Conservation (phyloP, 2,888 invertebrate genomes). For the Agrotis exclamationis region DNA sequence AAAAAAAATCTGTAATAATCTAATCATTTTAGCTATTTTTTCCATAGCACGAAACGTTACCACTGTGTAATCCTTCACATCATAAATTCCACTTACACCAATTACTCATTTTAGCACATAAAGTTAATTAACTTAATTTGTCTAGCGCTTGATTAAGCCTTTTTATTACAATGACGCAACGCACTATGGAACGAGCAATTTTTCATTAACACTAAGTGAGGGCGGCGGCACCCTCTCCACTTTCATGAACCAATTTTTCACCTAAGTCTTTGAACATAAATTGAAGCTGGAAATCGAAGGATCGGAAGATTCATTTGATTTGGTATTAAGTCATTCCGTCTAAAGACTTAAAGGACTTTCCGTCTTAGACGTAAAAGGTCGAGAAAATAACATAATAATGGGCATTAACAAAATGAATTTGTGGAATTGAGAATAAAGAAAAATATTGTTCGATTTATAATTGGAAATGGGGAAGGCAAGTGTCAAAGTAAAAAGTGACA, state of each 20-base stretch:
- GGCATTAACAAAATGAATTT: constrained; percentile 15
- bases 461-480: too few relatives aligned
- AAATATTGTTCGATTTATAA: background rate
- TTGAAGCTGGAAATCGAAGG: constrained; percentile 20
- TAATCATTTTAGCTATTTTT: too few relatives aligned
- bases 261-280: constrained; percentile 8
- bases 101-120: constrained; percentile 35
- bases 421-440: background rate
- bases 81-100: constrained; percentile 41
- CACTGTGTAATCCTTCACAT: background rate
- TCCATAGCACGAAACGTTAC: too few relatives aligned
- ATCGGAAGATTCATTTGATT: constrained; percentile 19
- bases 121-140: constrained; percentile 46
- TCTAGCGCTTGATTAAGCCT: constrained; percentile 39
- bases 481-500: too few relatives aligned
- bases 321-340: constrained; percentile 19
- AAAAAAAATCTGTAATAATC: too few relatives aligned
- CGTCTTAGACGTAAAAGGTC: background rate
- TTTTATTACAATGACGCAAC: constrained; percentile 41
- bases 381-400: too few relatives aligned
- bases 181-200: constrained; percentile 12
- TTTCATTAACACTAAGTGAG: constrained; percentile 37
- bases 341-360: too few relatives aligned
- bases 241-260: constrained; percentile 27
- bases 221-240: constrained; percentile 21